Conservation (phyloP, 2,113 vertebrate genomes). For the Montifringilla adamsi region DNA sequence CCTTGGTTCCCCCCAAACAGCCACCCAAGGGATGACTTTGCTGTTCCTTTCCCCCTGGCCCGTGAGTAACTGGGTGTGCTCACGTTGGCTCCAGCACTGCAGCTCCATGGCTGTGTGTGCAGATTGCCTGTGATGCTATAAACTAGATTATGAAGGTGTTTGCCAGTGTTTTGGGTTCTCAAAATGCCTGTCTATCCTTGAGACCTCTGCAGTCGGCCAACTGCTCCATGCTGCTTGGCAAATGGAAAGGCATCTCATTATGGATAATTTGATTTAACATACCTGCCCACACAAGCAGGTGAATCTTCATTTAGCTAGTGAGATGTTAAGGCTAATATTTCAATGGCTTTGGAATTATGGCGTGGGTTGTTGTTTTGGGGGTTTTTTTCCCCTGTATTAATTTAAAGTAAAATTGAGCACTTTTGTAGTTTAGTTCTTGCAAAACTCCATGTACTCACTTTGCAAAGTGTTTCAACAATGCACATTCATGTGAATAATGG, state of each 20-base stretch:
- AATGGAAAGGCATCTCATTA: background rate
- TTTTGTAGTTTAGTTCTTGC: background rate
- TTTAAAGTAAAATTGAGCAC: background rate
- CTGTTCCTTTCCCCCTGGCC: background rate
- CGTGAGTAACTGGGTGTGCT: background rate
- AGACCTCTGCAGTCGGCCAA: conserved; percentile 6
- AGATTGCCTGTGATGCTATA: background rate
- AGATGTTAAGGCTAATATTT: background rate
- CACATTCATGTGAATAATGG: background rate
- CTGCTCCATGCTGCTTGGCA: background rate
- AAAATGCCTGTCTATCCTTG: background rate
- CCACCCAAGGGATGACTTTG: background rate
- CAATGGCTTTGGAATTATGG: background rate
- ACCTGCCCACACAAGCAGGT: background rate
- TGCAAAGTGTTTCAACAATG: background rate
- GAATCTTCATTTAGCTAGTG: background rate
- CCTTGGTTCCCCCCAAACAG: background rate
- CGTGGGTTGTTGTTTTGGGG: no score
- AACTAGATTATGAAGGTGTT: background rate
- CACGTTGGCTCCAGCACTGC: accelerated
- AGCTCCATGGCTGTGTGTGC: background rate
- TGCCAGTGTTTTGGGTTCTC: background rate
- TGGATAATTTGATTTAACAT: background rate
- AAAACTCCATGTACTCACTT: background rate
- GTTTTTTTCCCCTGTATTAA: background rate